These are phyloP conservation scores for Hirundo rustica DNA, from an alignment of 2,797 vertebrate species.

Conservation along the genomic window DNA sequence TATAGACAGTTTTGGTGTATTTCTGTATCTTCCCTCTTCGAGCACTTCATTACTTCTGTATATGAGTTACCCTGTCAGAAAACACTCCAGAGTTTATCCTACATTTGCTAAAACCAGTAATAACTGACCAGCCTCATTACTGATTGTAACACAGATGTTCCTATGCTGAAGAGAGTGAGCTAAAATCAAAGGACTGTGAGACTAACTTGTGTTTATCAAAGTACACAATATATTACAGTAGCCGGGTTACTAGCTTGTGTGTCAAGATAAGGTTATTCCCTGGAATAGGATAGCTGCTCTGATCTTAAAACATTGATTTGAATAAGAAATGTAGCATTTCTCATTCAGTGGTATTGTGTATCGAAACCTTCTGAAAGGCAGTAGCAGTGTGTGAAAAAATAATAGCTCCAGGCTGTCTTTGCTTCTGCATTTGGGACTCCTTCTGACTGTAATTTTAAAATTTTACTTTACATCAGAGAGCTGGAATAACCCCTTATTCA, in stretches of 20 bases:
- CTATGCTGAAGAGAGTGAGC: not conserved
- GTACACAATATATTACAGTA: not conserved
- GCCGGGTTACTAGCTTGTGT: not conserved
- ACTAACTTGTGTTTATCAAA: not conserved
- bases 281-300: not conserved
- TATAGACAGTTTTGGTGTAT: not conserved
- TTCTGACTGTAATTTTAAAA: conserved; percentile 11
- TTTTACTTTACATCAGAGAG: conserved; percentile 3
- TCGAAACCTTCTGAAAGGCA: not conserved
- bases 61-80: not conserved
- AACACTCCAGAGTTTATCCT: not conserved
- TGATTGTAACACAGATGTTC: not conserved
- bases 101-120: not conserved
- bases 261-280: not conserved
- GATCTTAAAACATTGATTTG: not conserved
- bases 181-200: not conserved
- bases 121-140: not conserved
- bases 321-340: not conserved
- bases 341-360: not conserved
- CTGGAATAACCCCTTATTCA: not conserved
- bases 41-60: not conserved
- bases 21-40: not conserved
- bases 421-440: not conserved
- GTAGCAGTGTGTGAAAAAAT: not conserved
- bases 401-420: not conserved